phyloP scores from a whole-genome alignment of 2,888 invertebrate species.

The Spodoptera exigua region DNA sequence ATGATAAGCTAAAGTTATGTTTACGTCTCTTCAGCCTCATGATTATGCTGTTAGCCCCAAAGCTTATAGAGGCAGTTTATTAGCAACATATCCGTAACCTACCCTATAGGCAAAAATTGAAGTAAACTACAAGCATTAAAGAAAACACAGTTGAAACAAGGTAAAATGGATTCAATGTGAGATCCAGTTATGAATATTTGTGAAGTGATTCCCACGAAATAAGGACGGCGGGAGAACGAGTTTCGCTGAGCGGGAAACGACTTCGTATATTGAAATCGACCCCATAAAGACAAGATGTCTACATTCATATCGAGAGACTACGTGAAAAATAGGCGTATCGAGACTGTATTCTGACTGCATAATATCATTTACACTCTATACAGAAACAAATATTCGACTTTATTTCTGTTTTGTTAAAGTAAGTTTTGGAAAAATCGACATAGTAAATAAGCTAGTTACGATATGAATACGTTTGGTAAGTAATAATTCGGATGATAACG shows the following conservation, averaged over 20 bases:
- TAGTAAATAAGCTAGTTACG: too few relatives aligned
- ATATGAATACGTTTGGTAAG: too few relatives aligned
- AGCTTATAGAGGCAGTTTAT: too few relatives aligned
- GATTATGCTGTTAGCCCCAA: too few relatives aligned
- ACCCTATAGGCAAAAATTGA: too few relatives aligned
- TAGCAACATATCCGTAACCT: too few relatives aligned
- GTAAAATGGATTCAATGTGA: slow-evolving; percentile 29
- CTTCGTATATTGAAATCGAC: slow-evolving; percentile 71
- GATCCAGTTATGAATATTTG: slow-evolving; percentile 55
- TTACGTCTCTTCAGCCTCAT: too few relatives aligned
- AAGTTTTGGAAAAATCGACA: too few relatives aligned
- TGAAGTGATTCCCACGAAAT: slow-evolving; percentile 59
- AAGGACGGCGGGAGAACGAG: slow-evolving; percentile 63
- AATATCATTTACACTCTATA: slow-evolving; percentile 37
- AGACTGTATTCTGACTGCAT: slow-evolving; percentile 40
- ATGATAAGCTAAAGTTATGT: too few relatives aligned
- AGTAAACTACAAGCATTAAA: slow-evolving; percentile 3
- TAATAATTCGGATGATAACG: too few relatives aligned
- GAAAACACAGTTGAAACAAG: too few relatives aligned
- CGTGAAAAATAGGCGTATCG: slow-evolving; percentile 56
- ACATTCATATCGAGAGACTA: slow-evolving; percentile 67
- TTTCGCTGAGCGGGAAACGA: slow-evolving; percentile 65
- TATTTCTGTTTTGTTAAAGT: slow-evolving; percentile 29
- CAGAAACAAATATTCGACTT: slow-evolving; percentile 19
- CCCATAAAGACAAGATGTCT: slow-evolving; percentile 80